Evolutionary conservation across 2,113 vertebrate genomes (phyloP).

Genomic region (Misgurnus mizolepis): DNA sequence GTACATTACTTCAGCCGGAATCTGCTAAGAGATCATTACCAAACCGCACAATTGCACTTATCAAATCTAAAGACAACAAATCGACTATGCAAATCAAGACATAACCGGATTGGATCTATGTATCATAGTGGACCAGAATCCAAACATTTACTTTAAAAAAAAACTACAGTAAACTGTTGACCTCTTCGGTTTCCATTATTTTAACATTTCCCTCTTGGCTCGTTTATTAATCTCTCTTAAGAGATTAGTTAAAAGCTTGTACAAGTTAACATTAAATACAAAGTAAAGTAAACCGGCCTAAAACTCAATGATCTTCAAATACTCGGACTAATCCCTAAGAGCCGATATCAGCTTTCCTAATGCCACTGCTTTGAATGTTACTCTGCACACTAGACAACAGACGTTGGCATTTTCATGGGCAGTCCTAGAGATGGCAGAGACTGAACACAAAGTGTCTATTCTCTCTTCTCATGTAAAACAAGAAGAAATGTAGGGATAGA

Average conservation of each 20-base stretch:
- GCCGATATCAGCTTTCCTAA: conserved; percentile 31
- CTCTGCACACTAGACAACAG: not conserved
- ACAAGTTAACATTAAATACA: conserved; percentile 32
- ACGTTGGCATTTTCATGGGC: conserved; percentile 34
- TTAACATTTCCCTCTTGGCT: not conserved
- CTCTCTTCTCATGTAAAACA: conserved; percentile 29
- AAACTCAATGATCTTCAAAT: conserved; percentile 26
- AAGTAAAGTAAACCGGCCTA: conserved; percentile 16
- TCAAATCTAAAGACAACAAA: not conserved
- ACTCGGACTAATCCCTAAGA: conserved; percentile 16
- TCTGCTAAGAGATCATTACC: not conserved
- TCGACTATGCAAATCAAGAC: not conserved
- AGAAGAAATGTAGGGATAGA: conserved; percentile 14
- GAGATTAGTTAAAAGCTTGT: conserved; percentile 37
- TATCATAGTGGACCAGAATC: not conserved
- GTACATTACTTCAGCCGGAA: conserved; percentile 10
- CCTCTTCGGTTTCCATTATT: too few species aligned
- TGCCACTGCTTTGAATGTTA: conserved; percentile 12
- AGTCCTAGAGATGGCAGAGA: conserved; percentile 17
- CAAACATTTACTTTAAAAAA: not conserved
- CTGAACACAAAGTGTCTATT: conserved; percentile 7
- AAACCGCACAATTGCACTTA: conserved; percentile 2
- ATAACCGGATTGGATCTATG: not conserved
- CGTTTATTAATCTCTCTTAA: conserved; percentile 14
- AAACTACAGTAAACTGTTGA: not conserved